A percentile compares a stretch with the other conserved stretches of the same genome.
phyloP scores from a whole-genome alignment of 2,797 vertebrate species.

The Sebastes hubbsi region DNA sequence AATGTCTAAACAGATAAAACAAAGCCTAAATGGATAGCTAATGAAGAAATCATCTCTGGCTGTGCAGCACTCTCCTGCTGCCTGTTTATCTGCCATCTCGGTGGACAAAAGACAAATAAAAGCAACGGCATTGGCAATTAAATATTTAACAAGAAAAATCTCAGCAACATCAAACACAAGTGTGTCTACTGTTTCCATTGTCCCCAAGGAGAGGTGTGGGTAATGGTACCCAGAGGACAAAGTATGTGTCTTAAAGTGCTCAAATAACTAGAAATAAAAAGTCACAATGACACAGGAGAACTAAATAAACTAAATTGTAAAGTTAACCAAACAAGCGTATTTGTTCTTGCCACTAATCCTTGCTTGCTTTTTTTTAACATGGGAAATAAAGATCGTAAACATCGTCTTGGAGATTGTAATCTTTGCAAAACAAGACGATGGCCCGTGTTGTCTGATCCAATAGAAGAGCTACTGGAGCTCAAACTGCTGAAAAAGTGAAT shows the following conservation, averaged over 20 bases:
- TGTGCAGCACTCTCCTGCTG: constrained; percentile 15
- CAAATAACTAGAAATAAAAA: not conserved
- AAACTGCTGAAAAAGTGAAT: too few species aligned
- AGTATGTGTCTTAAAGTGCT: not conserved
- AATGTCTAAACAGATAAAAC: not conserved
- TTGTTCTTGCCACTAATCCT: not conserved
- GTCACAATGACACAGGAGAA: not conserved
- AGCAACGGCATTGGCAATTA: constrained; percentile 17
- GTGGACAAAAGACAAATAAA: constrained; percentile 29
- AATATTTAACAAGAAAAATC: constrained; percentile 42
- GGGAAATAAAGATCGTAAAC: not conserved
- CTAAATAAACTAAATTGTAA: not conserved
- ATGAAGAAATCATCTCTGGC: constrained; percentile 9
- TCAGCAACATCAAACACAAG: constrained; percentile 3
- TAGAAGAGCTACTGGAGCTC: too few species aligned
- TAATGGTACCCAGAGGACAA: constrained; percentile 12
- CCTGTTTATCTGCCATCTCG: constrained; percentile 27
- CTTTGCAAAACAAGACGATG: not conserved
- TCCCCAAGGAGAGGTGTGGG: constrained; percentile 10
- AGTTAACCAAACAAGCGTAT: not conserved
- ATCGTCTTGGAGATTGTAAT: not conserved
- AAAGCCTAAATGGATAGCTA: not conserved
- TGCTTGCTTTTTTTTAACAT: not conserved
- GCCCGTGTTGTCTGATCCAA: too few species aligned
- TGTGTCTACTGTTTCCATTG: not conserved